A percentile compares a stretch with the other conserved stretches of the same genome.
Evolutionary conservation across 1,140 invertebrate genomes (phyloP).

Genomic region (Chlorops oryzae): DNA sequence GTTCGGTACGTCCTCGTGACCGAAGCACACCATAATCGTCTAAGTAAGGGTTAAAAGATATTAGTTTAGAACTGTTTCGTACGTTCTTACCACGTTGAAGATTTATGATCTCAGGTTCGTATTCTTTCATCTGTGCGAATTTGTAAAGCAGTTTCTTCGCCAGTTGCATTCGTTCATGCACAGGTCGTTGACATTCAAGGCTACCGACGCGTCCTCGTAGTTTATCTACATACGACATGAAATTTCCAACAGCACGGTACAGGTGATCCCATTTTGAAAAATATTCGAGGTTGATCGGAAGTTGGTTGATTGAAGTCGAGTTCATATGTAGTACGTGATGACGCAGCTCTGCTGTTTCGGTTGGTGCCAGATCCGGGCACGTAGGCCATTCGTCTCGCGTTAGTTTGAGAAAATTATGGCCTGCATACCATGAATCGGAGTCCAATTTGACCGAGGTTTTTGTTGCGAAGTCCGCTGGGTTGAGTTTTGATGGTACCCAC

Average conservation of each 20-base stretch:
- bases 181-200: too few species aligned
- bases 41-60: neutral
- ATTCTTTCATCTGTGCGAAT: neutral
- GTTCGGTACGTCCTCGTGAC: neutral
- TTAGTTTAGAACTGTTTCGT: too few species aligned
- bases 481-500: slow-evolving; percentile 6
- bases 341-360: neutral
- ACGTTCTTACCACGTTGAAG: neutral
- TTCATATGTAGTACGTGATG: too few species aligned
- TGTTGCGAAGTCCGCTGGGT: slow-evolving; percentile 4
- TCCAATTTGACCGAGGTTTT: neutral
- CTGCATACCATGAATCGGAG: neutral
- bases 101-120: neutral
- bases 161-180: too few species aligned
- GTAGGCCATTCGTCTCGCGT: neutral
- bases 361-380: neutral
- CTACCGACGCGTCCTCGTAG: neutral
- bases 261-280: neutral
- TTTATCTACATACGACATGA: neutral
- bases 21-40: neutral
- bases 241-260: neutral
- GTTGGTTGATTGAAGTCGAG: slow-evolving; percentile 7
- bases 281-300: neutral
- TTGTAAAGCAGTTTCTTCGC: too few species aligned
- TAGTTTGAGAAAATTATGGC: neutral